Evolutionary conservation across 1,140 invertebrate species (phyloP).

Genomic region (Triops longicaudatus): DNA sequence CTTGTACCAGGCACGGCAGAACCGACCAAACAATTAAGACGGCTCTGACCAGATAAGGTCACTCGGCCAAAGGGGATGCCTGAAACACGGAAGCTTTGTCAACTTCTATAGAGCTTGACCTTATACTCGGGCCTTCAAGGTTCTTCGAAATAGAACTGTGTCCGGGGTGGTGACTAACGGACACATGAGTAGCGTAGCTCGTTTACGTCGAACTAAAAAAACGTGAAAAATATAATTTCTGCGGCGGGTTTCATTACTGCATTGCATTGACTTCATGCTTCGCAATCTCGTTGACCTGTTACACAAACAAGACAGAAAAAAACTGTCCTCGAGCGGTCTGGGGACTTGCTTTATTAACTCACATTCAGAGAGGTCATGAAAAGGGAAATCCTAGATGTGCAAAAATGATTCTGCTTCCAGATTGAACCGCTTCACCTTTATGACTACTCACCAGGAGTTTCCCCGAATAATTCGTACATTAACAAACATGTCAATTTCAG

Average conservation of each 20-base stretch:
- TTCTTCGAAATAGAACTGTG: neutral
- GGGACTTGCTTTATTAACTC: neutral
- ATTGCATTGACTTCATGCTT: too few relatives aligned
- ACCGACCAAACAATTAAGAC: neutral
- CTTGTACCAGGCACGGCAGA: neutral
- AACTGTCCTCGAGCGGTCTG: neutral
- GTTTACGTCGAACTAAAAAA: neutral
- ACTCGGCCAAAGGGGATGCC: neutral
- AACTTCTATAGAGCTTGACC: neutral
- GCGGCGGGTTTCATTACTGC: too few relatives aligned
- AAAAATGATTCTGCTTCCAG: neutral
- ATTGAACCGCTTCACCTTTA: neutral
- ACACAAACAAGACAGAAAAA: neutral
- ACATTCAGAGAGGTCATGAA: neutral
- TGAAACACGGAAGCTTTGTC: slow-evolving; percentile 14
- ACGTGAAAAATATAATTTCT: neutral
- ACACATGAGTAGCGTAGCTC: neutral
- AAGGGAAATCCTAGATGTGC: neutral
- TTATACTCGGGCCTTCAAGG: neutral
- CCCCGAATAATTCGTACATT: neutral
- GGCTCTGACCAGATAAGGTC: neutral
- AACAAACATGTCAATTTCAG: neutral
- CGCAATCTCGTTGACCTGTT: neutral
- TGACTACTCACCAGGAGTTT: neutral
- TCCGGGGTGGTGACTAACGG: neutral